Percentiles rank a stretch among this genome's conserved stretches.
Evolutionary conservation across 2,797 vertebrate species (phyloP).

Genomic region (Dermochelys coriacea): DNA sequence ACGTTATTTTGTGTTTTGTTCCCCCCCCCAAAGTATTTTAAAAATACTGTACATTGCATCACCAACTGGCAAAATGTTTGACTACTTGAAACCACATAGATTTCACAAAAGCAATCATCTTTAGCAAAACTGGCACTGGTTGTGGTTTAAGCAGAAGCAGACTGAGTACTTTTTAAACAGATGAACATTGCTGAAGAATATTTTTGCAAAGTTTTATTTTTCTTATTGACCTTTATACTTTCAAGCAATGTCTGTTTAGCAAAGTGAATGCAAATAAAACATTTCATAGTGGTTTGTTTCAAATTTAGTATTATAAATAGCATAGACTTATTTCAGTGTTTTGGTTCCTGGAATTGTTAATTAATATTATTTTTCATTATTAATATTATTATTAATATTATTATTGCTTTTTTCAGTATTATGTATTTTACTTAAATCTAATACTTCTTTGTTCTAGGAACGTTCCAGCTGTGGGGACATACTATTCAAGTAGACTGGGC

Average conservation of each 20-base stretch:
- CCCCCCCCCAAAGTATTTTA: not conserved
- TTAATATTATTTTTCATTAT: conserved; percentile 10
- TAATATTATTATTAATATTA: conserved; percentile 3
- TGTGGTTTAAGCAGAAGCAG: not conserved
- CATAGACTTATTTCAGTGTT: not conserved
- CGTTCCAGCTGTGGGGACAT: conserved; percentile 92
- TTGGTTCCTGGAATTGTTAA: conserved; percentile 10
- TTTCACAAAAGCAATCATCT: not conserved
- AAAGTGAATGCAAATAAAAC: not conserved
- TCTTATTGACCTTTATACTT: not conserved
- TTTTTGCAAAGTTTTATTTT: not conserved
- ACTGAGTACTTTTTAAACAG: not conserved
- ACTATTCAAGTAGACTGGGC: conserved; percentile 96
- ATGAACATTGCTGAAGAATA: not conserved
- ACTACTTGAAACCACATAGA: rapidly evolving
- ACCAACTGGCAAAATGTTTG: not conserved
- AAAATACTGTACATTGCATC: not conserved
- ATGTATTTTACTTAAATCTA: not conserved
- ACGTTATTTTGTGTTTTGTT: not conserved
- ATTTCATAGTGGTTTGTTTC: not conserved
- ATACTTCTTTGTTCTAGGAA: conserved; percentile 82
- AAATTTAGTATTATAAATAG: not conserved
- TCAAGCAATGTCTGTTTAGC: not conserved
- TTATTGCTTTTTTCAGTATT: conserved; percentile 36
- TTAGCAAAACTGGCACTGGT: not conserved